These are phyloP conservation scores for Campopleginae sp. DNA, from an alignment of 2,888 invertebrate genomes.

Conservation along the genomic window DNA sequence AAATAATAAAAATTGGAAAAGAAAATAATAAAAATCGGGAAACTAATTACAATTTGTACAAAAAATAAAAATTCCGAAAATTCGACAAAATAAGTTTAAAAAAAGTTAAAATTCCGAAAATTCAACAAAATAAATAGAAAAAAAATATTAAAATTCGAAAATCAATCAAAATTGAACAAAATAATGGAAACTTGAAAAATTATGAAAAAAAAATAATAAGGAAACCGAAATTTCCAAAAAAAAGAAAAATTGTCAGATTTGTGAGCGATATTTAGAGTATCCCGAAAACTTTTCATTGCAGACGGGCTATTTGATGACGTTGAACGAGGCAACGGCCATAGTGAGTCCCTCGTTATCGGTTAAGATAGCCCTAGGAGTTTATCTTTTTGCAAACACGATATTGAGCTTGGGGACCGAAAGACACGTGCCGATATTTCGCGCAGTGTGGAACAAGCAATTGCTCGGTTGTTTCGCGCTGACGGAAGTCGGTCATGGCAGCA, in stretches of 20 bases:
- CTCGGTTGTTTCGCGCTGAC: slow-evolving; percentile 93
- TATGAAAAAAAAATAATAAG: no score
- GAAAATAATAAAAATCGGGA: no score
- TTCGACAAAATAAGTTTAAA: no score
- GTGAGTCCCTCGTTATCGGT: slow-evolving; percentile 91
- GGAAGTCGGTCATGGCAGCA: slow-evolving; percentile 96
- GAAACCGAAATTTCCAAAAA: no score
- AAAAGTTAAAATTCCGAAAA: no score
- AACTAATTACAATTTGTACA: no score
- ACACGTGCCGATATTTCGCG: slow-evolving; percentile 89
- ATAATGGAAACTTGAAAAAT: no score
- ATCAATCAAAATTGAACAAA: no score
- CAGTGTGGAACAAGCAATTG: slow-evolving; percentile 89
- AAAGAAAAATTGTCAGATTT: no score
- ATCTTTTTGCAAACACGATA: slow-evolving; percentile 90
- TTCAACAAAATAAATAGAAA: no score
- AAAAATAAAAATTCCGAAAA: no score
- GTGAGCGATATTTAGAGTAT: background rate
- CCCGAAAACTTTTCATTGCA: slow-evolving; percentile 75
- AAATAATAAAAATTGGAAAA: slow-evolving; percentile 11
- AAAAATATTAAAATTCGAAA: no score
- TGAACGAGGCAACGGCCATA: slow-evolving; percentile 90
- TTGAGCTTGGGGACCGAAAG: slow-evolving; percentile 91
- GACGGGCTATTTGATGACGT: slow-evolving; percentile 91
- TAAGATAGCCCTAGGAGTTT: slow-evolving; percentile 91